Conservation (phyloP, 2,113 vertebrate genomes). For the Pteropus alecto region DNA sequence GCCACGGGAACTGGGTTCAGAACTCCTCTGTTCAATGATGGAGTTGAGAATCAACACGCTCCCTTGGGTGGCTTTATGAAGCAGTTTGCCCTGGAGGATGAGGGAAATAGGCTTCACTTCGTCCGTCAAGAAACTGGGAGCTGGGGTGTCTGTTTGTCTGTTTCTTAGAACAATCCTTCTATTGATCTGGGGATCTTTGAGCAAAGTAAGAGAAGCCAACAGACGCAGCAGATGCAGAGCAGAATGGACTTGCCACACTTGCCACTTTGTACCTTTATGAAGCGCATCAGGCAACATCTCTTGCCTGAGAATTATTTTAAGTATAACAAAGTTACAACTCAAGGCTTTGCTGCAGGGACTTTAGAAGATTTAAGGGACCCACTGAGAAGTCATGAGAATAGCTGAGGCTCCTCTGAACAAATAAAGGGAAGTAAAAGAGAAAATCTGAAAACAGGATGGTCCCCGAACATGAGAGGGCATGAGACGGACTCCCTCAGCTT, state of each 20-base stretch:
- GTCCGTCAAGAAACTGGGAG: fast-evolving
- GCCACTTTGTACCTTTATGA: fast-evolving
- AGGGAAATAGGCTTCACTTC: fast-evolving
- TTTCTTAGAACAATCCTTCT: not conserved
- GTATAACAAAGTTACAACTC: too few species aligned
- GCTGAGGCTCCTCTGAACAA: not conserved
- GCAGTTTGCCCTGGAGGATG: too few species aligned
- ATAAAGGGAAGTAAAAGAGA: too few species aligned
- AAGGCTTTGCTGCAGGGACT: not conserved
- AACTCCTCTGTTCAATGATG: fast-evolving
- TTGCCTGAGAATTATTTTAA: not conserved
- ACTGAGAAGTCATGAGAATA: not conserved
- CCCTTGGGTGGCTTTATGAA: not conserved
- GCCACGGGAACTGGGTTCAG: not conserved
- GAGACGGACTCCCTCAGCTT: not conserved
- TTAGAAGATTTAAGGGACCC: not conserved
- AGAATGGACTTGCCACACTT: fast-evolving
- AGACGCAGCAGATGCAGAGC: fast-evolving
- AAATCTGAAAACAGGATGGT: not conserved
- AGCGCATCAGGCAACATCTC: fast-evolving
- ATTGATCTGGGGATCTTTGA: not conserved
- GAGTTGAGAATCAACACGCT: fast-evolving
- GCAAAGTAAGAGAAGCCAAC: not conserved
- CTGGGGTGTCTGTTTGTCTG: too few species aligned
- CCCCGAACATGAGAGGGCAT: fast-evolving